Evolutionary conservation across 2,113 vertebrate species (phyloP).

Genomic region (Dinomys branickii): DNA sequence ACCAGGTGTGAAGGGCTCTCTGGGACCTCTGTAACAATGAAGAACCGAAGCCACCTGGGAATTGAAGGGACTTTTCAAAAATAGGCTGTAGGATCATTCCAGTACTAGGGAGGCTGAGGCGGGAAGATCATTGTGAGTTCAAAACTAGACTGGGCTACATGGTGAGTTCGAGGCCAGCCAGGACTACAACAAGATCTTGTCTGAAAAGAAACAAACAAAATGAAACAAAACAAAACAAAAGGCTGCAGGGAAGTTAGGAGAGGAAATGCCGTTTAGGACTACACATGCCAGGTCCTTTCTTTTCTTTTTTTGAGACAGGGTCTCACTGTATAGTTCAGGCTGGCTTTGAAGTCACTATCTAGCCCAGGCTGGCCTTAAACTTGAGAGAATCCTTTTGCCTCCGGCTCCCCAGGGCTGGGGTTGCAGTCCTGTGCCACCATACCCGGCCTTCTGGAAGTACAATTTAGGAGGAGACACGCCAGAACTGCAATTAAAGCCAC

Average conservation of each 20-base stretch:
- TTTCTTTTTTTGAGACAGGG: neutral
- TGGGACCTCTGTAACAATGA: neutral
- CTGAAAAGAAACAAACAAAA: neutral
- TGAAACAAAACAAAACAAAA: neutral
- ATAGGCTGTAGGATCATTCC: neutral
- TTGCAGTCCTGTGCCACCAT: neutral
- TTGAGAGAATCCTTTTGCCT: neutral
- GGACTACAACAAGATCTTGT: neutral
- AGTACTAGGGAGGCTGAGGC: neutral
- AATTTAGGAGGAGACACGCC: neutral
- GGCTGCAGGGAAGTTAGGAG: neutral
- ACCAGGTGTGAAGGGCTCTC: neutral
- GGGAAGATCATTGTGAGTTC: neutral
- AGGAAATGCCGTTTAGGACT: neutral
- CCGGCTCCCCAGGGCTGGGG: neutral
- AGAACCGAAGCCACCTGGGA: neutral
- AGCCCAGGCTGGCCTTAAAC: neutral
- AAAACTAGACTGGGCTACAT: neutral
- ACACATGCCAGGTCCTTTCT: neutral
- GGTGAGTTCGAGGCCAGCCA: neutral
- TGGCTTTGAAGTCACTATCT: neutral
- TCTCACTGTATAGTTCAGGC: neutral
- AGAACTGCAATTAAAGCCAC: neutral
- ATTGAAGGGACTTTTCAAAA: neutral
- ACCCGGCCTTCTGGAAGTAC: neutral